Conservation (phyloP, 2,113 vertebrate genomes). For the Cryptotis parvus region DNA sequence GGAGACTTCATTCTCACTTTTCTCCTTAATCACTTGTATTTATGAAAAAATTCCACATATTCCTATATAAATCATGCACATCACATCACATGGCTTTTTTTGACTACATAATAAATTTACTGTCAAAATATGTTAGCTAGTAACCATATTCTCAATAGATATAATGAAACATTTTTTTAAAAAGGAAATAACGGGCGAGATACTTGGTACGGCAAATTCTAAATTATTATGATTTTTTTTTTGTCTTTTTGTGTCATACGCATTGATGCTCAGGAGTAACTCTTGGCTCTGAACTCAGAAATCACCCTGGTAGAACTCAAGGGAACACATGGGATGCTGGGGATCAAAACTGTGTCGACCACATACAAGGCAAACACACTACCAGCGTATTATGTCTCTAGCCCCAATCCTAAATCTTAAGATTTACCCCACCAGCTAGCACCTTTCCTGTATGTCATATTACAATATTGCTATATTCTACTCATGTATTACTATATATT, state of each 20-base stretch:
- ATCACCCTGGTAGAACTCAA: no score
- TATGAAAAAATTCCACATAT: neutral
- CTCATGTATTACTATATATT: no score
- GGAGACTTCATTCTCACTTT: neutral
- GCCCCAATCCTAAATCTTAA: no score
- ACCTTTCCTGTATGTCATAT: neutral
- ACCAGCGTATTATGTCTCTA: no score
- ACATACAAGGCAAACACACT: no score
- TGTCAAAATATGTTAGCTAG: neutral
- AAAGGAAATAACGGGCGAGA: neutral
- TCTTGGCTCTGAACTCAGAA: no score
- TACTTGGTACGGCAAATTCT: neutral
- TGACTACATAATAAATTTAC: neutral
- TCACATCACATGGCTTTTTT: neutral
- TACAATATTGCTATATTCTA: neutral
- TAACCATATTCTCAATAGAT: neutral
- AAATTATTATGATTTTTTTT: no score
- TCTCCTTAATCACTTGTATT: neutral
- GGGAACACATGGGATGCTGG: no score
- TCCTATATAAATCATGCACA: neutral
- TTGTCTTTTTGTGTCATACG: no score
- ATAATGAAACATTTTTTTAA: neutral
- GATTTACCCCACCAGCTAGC: neutral
- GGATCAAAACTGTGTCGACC: no score
- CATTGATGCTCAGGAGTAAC: no score